phyloP scores from a whole-genome alignment of 2,797 vertebrate genomes.

The Schizothorax lantsangensis region DNA sequence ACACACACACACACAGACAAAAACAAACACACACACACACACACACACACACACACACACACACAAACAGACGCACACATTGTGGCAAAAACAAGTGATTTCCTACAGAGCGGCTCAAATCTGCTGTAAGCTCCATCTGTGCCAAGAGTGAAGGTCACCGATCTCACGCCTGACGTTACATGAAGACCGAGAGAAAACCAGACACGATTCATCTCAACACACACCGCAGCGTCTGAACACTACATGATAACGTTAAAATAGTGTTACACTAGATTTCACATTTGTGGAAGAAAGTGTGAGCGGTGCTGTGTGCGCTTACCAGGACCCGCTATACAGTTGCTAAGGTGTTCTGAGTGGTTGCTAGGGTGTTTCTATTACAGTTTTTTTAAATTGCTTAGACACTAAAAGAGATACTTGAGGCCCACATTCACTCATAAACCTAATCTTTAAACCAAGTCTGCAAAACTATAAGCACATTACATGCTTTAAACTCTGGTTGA shows the following conservation, averaged over 20 bases:
- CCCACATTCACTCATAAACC: too few species aligned
- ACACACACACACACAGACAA: not conserved
- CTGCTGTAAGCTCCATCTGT: constrained; percentile 24
- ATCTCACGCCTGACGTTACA: not conserved
- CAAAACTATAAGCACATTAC: too few species aligned
- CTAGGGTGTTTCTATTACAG: not conserved
- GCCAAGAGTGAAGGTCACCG: constrained; percentile 46
- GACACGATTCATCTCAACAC: not conserved
- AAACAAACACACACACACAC: constrained; percentile 26
- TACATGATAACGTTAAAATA: not conserved
- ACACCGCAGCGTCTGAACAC: not conserved
- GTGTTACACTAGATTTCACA: not conserved
- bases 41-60: constrained; percentile 35
- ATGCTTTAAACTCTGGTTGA: too few species aligned
- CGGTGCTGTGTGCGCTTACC: not conserved
- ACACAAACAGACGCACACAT: constrained; percentile 11
- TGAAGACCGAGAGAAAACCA: not conserved
- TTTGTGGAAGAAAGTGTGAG: not conserved
- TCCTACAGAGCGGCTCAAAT: constrained; percentile 20
- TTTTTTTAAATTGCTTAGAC: too few species aligned
- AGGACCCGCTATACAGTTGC: not conserved
- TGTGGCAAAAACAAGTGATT: constrained; percentile 27
- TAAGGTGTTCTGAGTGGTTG: not conserved
- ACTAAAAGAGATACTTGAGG: too few species aligned
- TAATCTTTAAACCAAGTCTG: too few species aligned